These are phyloP conservation scores for Eupithecia abbreviata DNA, from an alignment of 2,888 invertebrate genomes.

Conservation along the genomic window DNA sequence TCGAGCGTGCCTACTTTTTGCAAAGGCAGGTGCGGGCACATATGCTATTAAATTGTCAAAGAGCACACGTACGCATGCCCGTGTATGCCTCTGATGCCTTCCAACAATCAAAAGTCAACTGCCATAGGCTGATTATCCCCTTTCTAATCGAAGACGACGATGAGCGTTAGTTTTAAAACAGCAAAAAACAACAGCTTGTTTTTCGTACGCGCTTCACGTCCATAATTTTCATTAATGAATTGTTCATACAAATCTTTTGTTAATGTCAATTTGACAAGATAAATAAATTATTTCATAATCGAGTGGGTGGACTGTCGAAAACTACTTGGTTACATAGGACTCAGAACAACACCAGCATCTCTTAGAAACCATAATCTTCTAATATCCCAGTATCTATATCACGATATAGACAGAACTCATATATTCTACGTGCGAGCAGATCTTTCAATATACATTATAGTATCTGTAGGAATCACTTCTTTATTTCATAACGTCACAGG, in stretches of 20 bases:
- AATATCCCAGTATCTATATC: too few species aligned
- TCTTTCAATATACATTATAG: too few species aligned
- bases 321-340: too few species aligned
- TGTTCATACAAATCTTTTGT: background rate
- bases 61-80: slow-evolving; percentile 70
- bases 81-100: slow-evolving; percentile 66
- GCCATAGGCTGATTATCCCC: slow-evolving; percentile 37
- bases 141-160: slow-evolving; percentile 9
- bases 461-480: too few species aligned
- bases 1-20: slow-evolving; percentile 82
- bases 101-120: slow-evolving; percentile 75
- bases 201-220: background rate
- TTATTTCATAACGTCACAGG: too few species aligned
- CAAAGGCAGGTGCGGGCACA: slow-evolving; percentile 79
- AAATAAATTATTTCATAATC: background rate
- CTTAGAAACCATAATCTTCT: too few species aligned
- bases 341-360: too few species aligned
- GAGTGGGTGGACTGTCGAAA: too few species aligned
- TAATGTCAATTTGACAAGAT: background rate
- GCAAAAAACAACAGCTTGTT: background rate
- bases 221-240: background rate
- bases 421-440: too few species aligned
- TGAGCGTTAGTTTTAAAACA: background rate
- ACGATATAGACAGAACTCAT: too few species aligned
- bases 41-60: slow-evolving; percentile 84